Conservation (phyloP, 1,140 invertebrate genomes). For the Drosophila mojavensis region DNA sequence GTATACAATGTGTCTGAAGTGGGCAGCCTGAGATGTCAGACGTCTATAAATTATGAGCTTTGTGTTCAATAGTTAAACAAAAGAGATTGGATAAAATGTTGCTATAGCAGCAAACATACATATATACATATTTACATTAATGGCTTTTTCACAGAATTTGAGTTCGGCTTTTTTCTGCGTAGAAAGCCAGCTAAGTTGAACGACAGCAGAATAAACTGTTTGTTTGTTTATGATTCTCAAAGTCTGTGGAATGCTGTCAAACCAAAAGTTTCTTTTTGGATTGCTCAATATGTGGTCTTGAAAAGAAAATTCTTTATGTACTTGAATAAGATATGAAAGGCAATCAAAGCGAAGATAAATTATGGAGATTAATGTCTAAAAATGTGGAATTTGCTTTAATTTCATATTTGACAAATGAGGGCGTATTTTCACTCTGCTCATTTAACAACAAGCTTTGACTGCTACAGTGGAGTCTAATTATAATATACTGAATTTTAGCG, state of each 20-base stretch:
- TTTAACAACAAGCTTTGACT: neutral
- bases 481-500: neutral
- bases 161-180: neutral
- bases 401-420: neutral
- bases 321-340: neutral
- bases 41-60: slow-evolving; percentile 5
- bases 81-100: slow-evolving; percentile 17
- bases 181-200: slow-evolving; percentile 2
- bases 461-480: neutral
- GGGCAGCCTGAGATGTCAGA: neutral
- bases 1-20: neutral
- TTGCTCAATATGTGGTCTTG: too few species aligned
- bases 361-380: neutral
- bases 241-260: neutral
- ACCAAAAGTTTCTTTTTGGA: neutral
- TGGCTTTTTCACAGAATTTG: neutral
- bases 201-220: neutral
- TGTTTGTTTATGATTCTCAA: neutral
- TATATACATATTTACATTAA: neutral
- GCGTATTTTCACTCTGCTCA: neutral
- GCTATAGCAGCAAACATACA: neutral
- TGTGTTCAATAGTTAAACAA: slow-evolving; percentile 5
- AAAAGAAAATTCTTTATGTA: too few species aligned
- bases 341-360: neutral
- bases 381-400: too few species aligned